These are phyloP conservation scores for Apocheima hispidaria DNA, from an alignment of 2,888 invertebrate genomes.

Conservation along the genomic window DNA sequence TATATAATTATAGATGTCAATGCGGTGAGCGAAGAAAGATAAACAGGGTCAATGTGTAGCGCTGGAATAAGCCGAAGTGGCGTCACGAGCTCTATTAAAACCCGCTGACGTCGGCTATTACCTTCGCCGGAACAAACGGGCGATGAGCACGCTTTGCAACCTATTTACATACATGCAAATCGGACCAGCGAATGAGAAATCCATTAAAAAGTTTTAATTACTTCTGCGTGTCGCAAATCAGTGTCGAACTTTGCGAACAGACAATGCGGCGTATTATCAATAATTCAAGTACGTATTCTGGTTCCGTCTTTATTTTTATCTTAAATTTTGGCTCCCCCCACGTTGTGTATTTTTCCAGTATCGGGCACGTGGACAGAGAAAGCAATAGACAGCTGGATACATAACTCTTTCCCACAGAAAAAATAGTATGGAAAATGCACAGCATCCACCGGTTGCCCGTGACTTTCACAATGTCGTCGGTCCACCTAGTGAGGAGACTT, in stretches of 20 bases:
- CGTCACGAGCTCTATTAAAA: slow-evolving; percentile 57
- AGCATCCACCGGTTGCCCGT: too few species aligned
- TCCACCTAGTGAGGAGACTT: too few species aligned
- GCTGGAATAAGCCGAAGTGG: not conserved
- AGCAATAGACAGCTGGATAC: too few species aligned
- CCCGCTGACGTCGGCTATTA: slow-evolving; percentile 57
- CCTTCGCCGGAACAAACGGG: slow-evolving; percentile 47
- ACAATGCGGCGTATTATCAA: slow-evolving; percentile 27
- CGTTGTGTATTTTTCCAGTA: too few species aligned
- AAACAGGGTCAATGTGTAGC: not conserved
- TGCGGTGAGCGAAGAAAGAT: too few species aligned
- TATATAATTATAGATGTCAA: too few species aligned
- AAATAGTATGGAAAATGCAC: too few species aligned
- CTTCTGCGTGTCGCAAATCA: slow-evolving; percentile 43
- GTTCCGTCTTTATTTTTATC: slow-evolving; percentile 1
- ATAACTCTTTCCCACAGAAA: too few species aligned
- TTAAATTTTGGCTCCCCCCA: too few species aligned
- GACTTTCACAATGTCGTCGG: too few species aligned
- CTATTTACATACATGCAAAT: slow-evolving; percentile 65
- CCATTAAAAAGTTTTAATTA: slow-evolving; percentile 64
- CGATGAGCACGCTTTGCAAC: slow-evolving; percentile 58
- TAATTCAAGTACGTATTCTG: slow-evolving; percentile 17
- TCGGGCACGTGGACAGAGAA: too few species aligned
- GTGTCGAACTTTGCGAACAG: slow-evolving; percentile 16
- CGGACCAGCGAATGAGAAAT: slow-evolving; percentile 53